Evolutionary conservation across 1,140 invertebrate species (phyloP).

Genomic region (Lutraria rhynchaena): DNA sequence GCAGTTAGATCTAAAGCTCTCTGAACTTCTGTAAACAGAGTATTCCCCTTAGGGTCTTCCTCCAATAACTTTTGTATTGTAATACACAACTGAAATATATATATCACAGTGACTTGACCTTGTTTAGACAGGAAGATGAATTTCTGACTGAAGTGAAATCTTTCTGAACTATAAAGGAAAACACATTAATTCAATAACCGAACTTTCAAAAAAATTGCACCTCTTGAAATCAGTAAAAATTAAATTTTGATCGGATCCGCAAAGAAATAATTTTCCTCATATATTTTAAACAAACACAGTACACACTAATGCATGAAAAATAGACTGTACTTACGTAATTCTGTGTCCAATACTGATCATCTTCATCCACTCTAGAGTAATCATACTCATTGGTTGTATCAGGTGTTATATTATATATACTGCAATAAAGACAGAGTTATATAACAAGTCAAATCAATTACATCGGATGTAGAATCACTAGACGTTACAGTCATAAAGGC

Average conservation of each 20-base stretch:
- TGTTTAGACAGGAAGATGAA: background rate
- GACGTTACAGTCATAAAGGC: no score
- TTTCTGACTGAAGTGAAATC: background rate
- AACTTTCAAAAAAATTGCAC: background rate
- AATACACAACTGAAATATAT: conserved; percentile 50
- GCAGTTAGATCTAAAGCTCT: conserved; percentile 18
- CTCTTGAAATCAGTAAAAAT: no score
- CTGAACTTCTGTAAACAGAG: conserved; percentile 18
- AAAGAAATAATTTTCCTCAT: no score
- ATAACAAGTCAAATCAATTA: no score
- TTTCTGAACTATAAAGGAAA: background rate
- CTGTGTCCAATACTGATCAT: conserved; percentile 48
- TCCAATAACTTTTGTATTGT: conserved; percentile 36
- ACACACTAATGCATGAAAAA: no score
- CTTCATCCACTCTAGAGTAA: background rate
- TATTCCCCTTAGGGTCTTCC: background rate
- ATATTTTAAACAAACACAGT: no score
- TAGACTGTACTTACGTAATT: conserved; percentile 35
- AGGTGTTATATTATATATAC: conserved; percentile 19
- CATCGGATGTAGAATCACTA: no score
- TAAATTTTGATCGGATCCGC: no score
- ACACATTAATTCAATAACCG: background rate
- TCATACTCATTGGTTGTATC: background rate
- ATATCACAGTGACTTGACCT: no score
- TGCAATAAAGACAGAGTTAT: no score